Percentiles rank a stretch among this genome's conserved stretches.
These are phyloP conservation scores for Steinernema scapterisci DNA, from an alignment of 2,888 invertebrate genomes.

Conservation along the genomic window DNA sequence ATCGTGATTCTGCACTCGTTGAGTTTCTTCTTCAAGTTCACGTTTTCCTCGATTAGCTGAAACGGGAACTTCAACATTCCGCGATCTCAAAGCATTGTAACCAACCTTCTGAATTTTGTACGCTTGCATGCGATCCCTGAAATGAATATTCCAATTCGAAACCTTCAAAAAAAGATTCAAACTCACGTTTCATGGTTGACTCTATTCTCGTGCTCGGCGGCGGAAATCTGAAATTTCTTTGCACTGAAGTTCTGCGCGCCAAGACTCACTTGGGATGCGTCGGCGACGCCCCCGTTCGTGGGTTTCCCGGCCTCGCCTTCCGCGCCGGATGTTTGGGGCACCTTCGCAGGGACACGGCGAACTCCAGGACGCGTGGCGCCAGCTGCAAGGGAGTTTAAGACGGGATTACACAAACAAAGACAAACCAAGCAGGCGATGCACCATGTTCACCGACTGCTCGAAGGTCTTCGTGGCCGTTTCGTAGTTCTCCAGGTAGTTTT, in stretches of 20 bases:
- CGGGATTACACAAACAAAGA: neutral
- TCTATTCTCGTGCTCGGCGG: slow-evolving; percentile 15
- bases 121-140: slow-evolving; percentile 12
- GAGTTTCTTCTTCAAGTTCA: slow-evolving; percentile 1
- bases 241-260: neutral
- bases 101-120: slow-evolving; percentile 24
- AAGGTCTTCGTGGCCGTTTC: slow-evolving; percentile 11
- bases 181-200: slow-evolving; percentile 8
- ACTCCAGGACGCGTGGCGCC: neutral
- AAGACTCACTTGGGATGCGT: neutral
- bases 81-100: neutral
- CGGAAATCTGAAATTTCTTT: slow-evolving; percentile 14
- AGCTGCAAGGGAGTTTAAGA: neutral
- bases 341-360: slow-evolving; percentile 4
- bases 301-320: neutral
- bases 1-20: slow-evolving; percentile 6
- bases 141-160: neutral
- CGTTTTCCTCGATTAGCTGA: slow-evolving; percentile 23
- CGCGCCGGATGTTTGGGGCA: neutral
- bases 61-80: neutral
- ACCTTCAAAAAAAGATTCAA: neutral
- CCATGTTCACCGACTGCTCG: slow-evolving; percentile 14
- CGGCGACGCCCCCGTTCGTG: neutral
- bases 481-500: slow-evolving; percentile 6
- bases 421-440: slow-evolving; percentile 13